These are phyloP conservation scores for Macrochelys suwanniensis DNA, from an alignment of 2,797 vertebrate species.

Conservation along the genomic window DNA sequence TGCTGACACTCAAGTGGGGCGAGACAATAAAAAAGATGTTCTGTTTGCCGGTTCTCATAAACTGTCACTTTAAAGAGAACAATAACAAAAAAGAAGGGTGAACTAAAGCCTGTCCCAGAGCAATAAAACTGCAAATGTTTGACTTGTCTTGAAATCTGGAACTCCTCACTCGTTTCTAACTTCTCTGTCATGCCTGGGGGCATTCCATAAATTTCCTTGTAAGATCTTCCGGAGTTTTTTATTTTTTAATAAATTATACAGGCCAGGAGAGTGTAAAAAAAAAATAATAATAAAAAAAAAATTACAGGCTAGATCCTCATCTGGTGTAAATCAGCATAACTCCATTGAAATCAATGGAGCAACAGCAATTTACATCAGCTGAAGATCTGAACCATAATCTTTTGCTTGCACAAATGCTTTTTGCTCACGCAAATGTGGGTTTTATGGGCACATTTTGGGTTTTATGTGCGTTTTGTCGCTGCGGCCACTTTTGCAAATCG, in stretches of 20 bases:
- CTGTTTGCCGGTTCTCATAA: conserved; percentile 56
- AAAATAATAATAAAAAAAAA: too few species aligned
- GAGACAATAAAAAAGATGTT: conserved; percentile 43
- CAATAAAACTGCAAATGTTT: conserved; percentile 56
- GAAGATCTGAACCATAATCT: background rate
- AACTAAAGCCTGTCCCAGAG: conserved; percentile 9
- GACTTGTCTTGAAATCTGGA: conserved; percentile 51
- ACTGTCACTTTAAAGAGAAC: conserved; percentile 62
- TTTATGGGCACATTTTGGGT: background rate
- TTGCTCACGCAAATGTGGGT: accelerated
- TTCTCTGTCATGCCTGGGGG: background rate
- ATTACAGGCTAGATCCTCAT: background rate
- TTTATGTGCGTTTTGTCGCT: accelerated
- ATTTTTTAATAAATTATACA: background rate
- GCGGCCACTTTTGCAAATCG: background rate
- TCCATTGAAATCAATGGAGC: background rate
- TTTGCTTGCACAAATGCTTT: accelerated
- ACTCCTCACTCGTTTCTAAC: conserved; percentile 8
- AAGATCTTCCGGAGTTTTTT: background rate
- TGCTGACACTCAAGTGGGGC: conserved; percentile 44
- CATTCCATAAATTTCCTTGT: background rate
- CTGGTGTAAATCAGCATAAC: background rate
- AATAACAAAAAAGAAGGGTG: background rate
- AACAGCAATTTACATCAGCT: background rate
- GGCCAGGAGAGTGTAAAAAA: background rate